A percentile compares a stretch with the other conserved stretches of the same genome.
Evolutionary conservation across 2,888 invertebrate species (phyloP).

Genomic region (Gisinianus flammeolus): DNA sequence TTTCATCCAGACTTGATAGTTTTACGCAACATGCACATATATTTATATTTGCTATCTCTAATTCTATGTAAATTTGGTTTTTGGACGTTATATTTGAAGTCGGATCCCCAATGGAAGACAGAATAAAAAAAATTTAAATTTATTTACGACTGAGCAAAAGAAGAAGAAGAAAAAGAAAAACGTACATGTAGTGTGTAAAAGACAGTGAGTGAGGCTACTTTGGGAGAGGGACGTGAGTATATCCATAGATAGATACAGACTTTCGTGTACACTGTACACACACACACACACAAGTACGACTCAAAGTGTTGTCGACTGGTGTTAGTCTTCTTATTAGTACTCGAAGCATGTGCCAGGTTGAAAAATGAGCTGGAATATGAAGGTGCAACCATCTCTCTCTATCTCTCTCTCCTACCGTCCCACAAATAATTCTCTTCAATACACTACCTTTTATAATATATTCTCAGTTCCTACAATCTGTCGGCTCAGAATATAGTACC

Average conservation of each 20-base stretch:
- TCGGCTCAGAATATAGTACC: background rate
- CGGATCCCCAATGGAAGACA: too few species aligned
- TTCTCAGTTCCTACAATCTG: background rate
- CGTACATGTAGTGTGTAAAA: slow-evolving; percentile 9
- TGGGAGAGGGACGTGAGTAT: background rate
- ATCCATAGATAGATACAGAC: background rate
- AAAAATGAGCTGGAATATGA: slow-evolving; percentile 44
- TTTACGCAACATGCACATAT: too few species aligned
- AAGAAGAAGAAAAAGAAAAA: slow-evolving; percentile 33
- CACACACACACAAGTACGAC: slow-evolving; percentile 1
- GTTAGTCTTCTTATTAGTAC: slow-evolving; percentile 41
- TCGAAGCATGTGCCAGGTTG: slow-evolving; percentile 38
- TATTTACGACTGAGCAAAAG: slow-evolving; percentile 34
- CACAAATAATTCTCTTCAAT: slow-evolving; percentile 22
- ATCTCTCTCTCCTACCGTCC: background rate
- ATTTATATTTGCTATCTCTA: too few species aligned
- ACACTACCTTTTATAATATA: background rate
- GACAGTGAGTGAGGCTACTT: slow-evolving; percentile 19
- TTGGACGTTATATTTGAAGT: too few species aligned
- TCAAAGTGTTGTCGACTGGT: slow-evolving; percentile 30
- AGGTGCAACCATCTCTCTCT: slow-evolving; percentile 25
- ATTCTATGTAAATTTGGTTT: too few species aligned
- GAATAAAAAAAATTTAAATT: slow-evolving; percentile 18
- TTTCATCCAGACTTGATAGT: too few species aligned
- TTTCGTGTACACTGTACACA: background rate